phyloP scores from a whole-genome alignment of 2,888 invertebrate species.

The Nycteola revayana region DNA sequence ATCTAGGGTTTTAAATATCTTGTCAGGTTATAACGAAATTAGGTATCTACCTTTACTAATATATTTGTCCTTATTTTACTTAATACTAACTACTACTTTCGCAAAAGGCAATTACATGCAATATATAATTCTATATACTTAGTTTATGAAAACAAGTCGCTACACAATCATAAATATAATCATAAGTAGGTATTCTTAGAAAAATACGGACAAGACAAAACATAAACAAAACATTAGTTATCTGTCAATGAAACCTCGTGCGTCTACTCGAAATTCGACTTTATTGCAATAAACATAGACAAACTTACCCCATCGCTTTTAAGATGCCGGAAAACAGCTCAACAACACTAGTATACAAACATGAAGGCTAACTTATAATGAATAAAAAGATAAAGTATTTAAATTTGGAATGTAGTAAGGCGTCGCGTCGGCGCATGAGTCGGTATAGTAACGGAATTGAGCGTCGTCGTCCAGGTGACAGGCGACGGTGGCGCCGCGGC shows the following conservation, averaged over 20 bases:
- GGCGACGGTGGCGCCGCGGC: slow-evolving; percentile 69
- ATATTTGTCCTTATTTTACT: no score
- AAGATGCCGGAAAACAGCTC: neutral
- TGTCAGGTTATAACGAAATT: no score
- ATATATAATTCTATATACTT: no score
- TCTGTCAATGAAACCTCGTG: slow-evolving; percentile 55
- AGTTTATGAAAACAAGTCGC: neutral
- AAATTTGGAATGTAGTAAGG: slow-evolving; percentile 4
- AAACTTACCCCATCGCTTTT: slow-evolving; percentile 17
- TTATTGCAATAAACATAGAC: slow-evolving; percentile 18
- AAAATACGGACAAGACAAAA: slow-evolving; percentile 32
- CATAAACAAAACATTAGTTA: slow-evolving; percentile 53
- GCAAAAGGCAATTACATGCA: no score
- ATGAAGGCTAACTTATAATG: no score
- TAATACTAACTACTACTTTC: no score
- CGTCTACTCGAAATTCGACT: slow-evolving; percentile 27
- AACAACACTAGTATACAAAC: slow-evolving; percentile 2
- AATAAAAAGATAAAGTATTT: no score
- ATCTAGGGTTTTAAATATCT: no score
- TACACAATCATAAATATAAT: neutral
- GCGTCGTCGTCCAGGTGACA: slow-evolving; percentile 44
- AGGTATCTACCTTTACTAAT: no score
- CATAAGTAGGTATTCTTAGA: no score
- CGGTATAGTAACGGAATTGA: slow-evolving; percentile 35
- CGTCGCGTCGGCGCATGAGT: slow-evolving; percentile 51